phyloP scores from a whole-genome alignment of 1,140 invertebrate species.

The Pollicipes pollicipes region DNA sequence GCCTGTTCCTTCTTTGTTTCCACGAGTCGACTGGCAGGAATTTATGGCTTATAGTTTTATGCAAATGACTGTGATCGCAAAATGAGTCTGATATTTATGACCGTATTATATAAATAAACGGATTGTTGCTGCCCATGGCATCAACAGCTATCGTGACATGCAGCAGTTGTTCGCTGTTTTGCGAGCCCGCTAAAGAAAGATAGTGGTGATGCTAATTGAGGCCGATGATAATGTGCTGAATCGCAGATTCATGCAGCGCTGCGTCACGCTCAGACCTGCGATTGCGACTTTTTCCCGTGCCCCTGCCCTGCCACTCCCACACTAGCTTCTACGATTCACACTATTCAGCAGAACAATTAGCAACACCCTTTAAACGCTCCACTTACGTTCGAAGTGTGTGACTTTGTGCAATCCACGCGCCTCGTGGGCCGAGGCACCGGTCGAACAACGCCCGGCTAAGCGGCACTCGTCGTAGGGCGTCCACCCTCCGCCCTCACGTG shows the following conservation, averaged over 20 bases:
- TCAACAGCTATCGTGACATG: neutral
- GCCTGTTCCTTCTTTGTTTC: neutral
- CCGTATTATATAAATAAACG: neutral
- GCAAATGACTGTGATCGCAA: conserved; percentile 1
- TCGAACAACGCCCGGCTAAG: neutral
- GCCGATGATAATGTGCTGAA: neutral
- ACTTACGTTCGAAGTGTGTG: neutral
- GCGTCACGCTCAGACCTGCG: neutral
- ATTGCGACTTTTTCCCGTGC: neutral
- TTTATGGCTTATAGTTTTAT: conserved; percentile 2
- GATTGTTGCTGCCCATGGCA: neutral
- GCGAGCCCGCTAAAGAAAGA: too few species aligned
- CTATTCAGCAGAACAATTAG: neutral
- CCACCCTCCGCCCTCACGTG: neutral
- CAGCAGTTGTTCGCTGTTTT: neutral
- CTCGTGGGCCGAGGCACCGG: too few species aligned
- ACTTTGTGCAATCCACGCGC: neutral
- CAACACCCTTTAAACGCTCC: neutral
- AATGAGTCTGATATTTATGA: conserved; percentile 1
- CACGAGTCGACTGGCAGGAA: neutral
- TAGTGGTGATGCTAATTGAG: neutral
- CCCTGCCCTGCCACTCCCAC: neutral
- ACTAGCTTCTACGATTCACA: neutral
- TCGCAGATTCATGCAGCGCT: neutral
- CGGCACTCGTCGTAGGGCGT: neutral